Evolutionary conservation across 2,113 vertebrate genomes (phyloP), one percentile per base, ranked within the genome.

Genomic region (Polyodon spathula): DNA sequence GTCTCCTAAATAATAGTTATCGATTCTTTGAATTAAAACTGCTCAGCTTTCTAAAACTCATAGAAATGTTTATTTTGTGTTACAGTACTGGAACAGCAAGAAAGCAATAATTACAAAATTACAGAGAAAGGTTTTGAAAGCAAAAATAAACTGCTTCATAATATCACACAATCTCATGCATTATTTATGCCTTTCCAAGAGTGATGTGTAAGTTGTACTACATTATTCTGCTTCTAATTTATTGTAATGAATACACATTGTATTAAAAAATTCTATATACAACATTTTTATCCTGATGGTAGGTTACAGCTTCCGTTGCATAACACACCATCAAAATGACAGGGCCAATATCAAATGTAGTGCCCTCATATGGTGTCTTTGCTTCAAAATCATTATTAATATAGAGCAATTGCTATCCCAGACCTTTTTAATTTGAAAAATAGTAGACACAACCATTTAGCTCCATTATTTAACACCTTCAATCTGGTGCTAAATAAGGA

Each of bases 71-170:
- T 50, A 1, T 50, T 50, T 50, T 50, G 48, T 4, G 15, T 50
- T 50, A 50, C 9, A 50, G 48, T 6, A 50, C 12, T n/a, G 48
- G 48, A 3, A 50, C 15, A n/a, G 48, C 9, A 6, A 3, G 12
- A n/a, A 6, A 50, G 48, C 48, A 50, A 50, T 50, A 50, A 50
- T 50, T 6, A 50, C 48, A 50, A 11, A 50, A 50, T 50, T 50
- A 50, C 48, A 6, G 48, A 50, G 48, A 50, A 50, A 50, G 48
- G 48, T 50, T 5, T n/a, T 50, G 48, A 50, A 50, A 50, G 48
- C 7, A 50, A n/a, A 50, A n/a, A 50, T 50, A 50, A 50, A 50
- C 48, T 14, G 48, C 15, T 50, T 10, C 4, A 50, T 8, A n/a
- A n/a, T 50, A 50, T 6, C 1, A 27, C 27, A 50, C n/a, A n/a